phyloP scores from a whole-genome alignment of 2,888 invertebrate genomes.

The Bimastos eiseni region DNA sequence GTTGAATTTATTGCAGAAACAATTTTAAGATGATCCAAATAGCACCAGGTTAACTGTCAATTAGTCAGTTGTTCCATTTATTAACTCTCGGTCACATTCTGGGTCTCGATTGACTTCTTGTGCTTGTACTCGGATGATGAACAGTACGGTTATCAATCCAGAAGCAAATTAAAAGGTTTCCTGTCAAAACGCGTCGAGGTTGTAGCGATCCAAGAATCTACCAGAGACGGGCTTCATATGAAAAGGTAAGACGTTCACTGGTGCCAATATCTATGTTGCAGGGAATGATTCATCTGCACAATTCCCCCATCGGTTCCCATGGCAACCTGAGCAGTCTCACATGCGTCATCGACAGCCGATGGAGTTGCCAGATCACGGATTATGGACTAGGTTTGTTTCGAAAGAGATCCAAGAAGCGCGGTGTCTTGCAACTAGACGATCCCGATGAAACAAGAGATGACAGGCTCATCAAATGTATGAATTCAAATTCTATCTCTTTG shows the following conservation, averaged over 20 bases:
- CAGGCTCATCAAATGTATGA: neutral
- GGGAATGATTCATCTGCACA: conserved; percentile 35
- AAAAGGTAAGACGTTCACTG: neutral
- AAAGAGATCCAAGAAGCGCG: neutral
- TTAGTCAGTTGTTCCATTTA: no score
- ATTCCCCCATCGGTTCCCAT: conserved; percentile 33
- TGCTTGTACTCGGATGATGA: no score
- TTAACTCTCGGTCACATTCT: no score
- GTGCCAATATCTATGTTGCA: neutral
- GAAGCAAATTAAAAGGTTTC: no score
- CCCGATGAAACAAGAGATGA: neutral
- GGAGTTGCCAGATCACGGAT: conserved; percentile 34
- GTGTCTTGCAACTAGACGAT: neutral
- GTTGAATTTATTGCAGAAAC: no score
- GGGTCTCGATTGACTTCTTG: no score
- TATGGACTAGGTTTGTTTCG: conserved; percentile 29
- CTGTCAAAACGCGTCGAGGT: no score
- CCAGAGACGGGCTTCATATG: neutral
- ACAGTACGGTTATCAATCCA: no score
- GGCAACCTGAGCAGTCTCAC: conserved; percentile 32
- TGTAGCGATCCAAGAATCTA: neutral
- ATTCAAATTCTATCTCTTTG: neutral
- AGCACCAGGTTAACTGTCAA: no score
- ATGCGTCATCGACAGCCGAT: conserved; percentile 32
- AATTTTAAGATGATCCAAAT: no score